Conservation (phyloP, 2,113 vertebrate species). For the Megaceryle torquata region DNA sequence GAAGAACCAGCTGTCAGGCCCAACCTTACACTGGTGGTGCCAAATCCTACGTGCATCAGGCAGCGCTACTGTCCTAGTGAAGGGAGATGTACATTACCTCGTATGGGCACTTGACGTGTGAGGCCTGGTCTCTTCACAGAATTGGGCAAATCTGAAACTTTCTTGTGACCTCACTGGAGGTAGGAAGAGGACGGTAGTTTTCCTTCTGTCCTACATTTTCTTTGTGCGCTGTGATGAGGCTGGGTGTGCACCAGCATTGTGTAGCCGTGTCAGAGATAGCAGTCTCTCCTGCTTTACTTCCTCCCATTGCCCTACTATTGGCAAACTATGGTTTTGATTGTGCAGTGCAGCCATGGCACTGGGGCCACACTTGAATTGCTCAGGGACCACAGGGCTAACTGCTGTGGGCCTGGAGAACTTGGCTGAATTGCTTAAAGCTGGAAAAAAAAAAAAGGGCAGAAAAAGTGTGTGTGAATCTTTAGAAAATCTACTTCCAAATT, state of each 20-base stretch:
- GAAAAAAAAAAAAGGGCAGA: not conserved
- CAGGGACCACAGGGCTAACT: not conserved
- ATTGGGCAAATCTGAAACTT: not conserved
- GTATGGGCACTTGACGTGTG: fast-evolving
- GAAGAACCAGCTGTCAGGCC: not conserved
- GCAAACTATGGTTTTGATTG: not conserved
- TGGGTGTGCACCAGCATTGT: not conserved
- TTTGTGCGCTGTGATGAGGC: fast-evolving
- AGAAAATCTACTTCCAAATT: not conserved
- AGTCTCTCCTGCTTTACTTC: not conserved
- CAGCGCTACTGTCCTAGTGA: not conserved
- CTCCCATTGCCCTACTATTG: not conserved
- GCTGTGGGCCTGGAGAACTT: not conserved
- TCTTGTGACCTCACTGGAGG: not conserved
- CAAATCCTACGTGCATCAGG: fast-evolving
- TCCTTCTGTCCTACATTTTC: fast-evolving
- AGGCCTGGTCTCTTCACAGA: not conserved
- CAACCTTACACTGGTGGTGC: fast-evolving
- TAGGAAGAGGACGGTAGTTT: not conserved
- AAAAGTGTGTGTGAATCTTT: not conserved
- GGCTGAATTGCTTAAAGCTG: not conserved
- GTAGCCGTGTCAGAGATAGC: no score
- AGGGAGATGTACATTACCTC: not conserved
- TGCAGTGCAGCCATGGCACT: not conserved
- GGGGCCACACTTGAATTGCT: fast-evolving